phyloP scores from a whole-genome alignment of 2,797 vertebrate species.

The Onychomys leucogaster region DNA sequence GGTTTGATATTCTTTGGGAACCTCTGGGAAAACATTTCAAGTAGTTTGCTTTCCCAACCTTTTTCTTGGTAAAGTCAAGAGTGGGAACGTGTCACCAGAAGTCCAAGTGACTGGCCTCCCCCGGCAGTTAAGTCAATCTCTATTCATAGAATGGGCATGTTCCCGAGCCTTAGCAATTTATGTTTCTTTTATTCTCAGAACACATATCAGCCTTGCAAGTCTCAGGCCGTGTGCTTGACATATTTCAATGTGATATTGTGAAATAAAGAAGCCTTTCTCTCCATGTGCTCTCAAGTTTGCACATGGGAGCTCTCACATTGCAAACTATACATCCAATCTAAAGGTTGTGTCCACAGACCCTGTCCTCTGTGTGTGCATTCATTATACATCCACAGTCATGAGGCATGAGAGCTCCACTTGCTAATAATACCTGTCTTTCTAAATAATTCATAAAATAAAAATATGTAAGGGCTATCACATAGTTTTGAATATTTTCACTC shows the following conservation, averaged over 20 bases:
- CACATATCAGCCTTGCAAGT: conserved; percentile 63
- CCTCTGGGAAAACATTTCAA: conserved; percentile 76
- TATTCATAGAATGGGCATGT: conserved; percentile 83
- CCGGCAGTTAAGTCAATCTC: conserved; percentile 77
- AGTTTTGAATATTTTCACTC: conserved; percentile 13
- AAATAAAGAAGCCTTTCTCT: conserved; percentile 72
- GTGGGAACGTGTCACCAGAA: conserved; percentile 69
- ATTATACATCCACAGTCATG: not conserved
- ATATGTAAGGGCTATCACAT: not conserved
- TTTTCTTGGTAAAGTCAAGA: conserved; percentile 74
- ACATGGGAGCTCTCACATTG: conserved; percentile 52
- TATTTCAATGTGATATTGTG: conserved; percentile 77
- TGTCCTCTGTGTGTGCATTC: not conserved
- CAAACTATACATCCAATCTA: conserved; percentile 17
- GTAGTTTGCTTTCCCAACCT: conserved; percentile 71
- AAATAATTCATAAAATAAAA: conserved; percentile 11
- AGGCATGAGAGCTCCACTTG: rapidly evolving
- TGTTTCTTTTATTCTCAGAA: conserved; percentile 80
- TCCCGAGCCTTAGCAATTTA: conserved; percentile 79
- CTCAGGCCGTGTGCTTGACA: conserved; percentile 71
- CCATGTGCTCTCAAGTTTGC: conserved; percentile 34
- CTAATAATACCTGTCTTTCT: not conserved
- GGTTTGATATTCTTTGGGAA: conserved; percentile 74
- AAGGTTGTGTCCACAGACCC: not conserved
- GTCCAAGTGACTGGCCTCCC: conserved; percentile 67